Evolutionary conservation across 2,797 vertebrate genomes (phyloP).

Genomic region (Sebastiscus albofasciatus): DNA sequence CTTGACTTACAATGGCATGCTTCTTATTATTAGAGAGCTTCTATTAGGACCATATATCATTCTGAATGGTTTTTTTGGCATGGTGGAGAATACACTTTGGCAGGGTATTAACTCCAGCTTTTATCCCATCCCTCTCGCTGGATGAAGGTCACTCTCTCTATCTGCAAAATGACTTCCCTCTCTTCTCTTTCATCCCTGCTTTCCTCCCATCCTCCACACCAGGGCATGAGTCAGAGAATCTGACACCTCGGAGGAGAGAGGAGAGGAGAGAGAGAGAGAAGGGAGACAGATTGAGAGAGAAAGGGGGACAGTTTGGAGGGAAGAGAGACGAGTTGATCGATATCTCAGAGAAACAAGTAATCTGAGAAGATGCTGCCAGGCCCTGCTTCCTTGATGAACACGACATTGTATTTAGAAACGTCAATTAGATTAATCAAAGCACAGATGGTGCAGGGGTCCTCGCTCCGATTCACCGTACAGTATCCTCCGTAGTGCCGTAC

Average conservation of each 20-base stretch:
- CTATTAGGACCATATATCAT: constrained; percentile 69
- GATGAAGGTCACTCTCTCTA: constrained; percentile 81
- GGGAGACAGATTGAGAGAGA: constrained; percentile 55
- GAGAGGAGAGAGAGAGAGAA: constrained; percentile 23
- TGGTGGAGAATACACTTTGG: constrained; percentile 74
- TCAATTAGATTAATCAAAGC: constrained; percentile 42
- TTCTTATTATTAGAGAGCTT: constrained; percentile 68
- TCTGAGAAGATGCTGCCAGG: constrained; percentile 48
- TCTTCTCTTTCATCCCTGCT: constrained; percentile 74
- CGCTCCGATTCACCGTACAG: not conserved
- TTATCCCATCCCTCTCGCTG: constrained; percentile 75
- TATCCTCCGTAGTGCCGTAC: constrained; percentile 1
- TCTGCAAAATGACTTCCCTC: constrained; percentile 78
- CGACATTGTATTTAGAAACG: constrained; percentile 23
- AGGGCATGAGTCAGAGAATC: constrained; percentile 81
- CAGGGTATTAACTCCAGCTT: constrained; percentile 79
- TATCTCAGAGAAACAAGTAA: constrained; percentile 65
- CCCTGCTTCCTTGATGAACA: constrained; percentile 26
- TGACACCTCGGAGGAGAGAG: constrained; percentile 71
- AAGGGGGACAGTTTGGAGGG: constrained; percentile 34
- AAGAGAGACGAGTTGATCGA: constrained; percentile 59
- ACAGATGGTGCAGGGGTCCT: constrained; percentile 37
- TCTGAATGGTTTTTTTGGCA: constrained; percentile 67
- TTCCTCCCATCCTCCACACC: constrained; percentile 75
- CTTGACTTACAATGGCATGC: constrained; percentile 52